Evolutionary conservation across 2,797 vertebrate genomes (phyloP).

Genomic region (Pangasius mekongensis): DNA sequence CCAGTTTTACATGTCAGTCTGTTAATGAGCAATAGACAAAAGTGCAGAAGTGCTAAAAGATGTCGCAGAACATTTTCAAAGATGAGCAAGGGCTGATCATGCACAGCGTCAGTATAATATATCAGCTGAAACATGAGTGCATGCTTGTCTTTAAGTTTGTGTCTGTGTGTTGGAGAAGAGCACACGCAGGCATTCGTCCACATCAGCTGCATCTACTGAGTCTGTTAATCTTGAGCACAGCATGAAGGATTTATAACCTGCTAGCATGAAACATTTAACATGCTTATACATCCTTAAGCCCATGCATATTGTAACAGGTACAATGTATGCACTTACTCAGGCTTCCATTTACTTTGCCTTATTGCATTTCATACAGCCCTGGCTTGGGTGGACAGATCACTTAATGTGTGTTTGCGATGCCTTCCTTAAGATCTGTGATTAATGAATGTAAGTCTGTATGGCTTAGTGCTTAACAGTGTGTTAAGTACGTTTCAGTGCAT

Average conservation of each 20-base stretch:
- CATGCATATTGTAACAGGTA: background rate
- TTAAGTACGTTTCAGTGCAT: slow-evolving; percentile 3
- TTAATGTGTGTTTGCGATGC: slow-evolving; percentile 17
- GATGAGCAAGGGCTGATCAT: background rate
- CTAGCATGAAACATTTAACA: background rate
- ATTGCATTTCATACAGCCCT: background rate
- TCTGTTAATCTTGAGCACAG: background rate
- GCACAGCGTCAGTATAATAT: background rate
- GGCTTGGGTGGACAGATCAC: background rate
- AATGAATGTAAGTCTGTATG: slow-evolving; percentile 10
- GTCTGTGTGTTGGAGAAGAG: background rate
- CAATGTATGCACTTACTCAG: background rate
- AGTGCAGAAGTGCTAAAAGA: background rate
- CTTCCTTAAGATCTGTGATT: slow-evolving; percentile 14
- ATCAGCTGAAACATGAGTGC: background rate
- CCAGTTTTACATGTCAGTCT: background rate
- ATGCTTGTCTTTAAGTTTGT: background rate
- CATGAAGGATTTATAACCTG: slow-evolving; percentile 6
- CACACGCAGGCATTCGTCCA: slow-evolving; percentile 1
- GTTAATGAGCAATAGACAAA: background rate
- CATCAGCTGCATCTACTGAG: background rate
- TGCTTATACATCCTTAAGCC: background rate
- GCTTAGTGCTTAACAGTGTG: slow-evolving; percentile 8
- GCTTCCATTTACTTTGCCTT: slow-evolving; percentile 7
- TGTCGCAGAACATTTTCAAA: background rate